Conservation (phyloP, 2,797 vertebrate genomes). For the Neosalanx taihuensis region DNA sequence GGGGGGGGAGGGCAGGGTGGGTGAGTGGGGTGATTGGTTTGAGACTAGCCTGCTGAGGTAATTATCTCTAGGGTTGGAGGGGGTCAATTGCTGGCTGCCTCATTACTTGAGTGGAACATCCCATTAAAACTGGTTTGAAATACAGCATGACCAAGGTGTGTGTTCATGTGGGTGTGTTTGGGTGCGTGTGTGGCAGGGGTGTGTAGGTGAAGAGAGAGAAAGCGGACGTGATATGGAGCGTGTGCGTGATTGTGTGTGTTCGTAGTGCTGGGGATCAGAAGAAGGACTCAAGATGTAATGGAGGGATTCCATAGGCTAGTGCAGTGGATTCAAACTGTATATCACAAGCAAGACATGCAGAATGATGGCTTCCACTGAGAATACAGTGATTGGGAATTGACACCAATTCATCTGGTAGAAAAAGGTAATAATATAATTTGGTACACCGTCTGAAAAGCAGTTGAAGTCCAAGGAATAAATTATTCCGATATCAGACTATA, state of each 20-base stretch:
- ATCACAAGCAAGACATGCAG: no score
- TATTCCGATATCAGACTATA: no score
- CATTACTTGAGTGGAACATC: constrained; percentile 44
- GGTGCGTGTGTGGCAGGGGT: neutral
- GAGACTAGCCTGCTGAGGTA: constrained; percentile 22
- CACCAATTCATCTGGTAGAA: no score
- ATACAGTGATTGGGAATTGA: no score
- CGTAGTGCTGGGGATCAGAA: no score
- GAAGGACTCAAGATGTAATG: no score
- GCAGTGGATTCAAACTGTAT: no score
- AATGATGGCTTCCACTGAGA: no score
- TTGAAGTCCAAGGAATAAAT: no score
- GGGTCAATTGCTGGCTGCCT: constrained; percentile 37
- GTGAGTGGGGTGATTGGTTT: constrained; percentile 8
- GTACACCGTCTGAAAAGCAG: no score
- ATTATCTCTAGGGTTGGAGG: constrained; percentile 43
- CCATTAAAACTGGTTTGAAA: constrained; percentile 30
- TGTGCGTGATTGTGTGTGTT: neutral
- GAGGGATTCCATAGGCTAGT: neutral
- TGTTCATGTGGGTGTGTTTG: neutral
- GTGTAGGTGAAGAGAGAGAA: neutral
- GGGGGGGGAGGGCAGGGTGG: neutral
- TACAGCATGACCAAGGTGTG: constrained; percentile 7
- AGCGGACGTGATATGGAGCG: neutral
- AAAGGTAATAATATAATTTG: no score